A percentile compares a stretch with the other conserved stretches of the same genome.
Conservation (phyloP, 2,113 vertebrate species). For the Elgaria multicarinata region DNA sequence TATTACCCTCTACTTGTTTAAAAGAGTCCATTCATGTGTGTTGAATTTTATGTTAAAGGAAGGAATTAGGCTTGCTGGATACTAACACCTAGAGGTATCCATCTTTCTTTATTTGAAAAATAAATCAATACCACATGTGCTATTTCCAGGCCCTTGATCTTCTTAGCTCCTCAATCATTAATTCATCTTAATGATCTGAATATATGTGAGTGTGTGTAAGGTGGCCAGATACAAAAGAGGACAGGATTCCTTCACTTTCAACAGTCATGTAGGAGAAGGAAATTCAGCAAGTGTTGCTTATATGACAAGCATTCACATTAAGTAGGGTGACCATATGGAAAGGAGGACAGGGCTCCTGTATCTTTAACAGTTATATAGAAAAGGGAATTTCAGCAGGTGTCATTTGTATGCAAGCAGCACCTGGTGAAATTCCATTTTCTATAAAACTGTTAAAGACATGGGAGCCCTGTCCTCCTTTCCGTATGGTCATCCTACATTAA, state of each 20-base stretch:
- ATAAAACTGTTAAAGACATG: too few species aligned
- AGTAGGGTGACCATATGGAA: too few species aligned
- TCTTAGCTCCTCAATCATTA: background rate
- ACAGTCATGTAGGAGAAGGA: background rate
- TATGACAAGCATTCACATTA: background rate
- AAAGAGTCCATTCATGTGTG: background rate
- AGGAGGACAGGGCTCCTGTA: too few species aligned
- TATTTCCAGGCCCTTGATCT: conserved; percentile 4
- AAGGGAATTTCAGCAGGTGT: too few species aligned
- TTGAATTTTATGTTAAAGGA: background rate
- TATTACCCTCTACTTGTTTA: background rate
- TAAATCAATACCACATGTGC: background rate
- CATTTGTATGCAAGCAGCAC: too few species aligned
- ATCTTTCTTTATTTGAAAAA: background rate
- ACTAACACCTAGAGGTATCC: background rate
- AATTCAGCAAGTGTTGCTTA: background rate
- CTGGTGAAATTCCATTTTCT: too few species aligned
- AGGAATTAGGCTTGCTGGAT: background rate
- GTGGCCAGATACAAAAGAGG: background rate
- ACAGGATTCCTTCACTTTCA: background rate
- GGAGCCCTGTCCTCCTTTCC: too few species aligned
- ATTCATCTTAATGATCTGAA: background rate
- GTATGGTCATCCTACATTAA: too few species aligned
- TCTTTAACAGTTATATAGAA: too few species aligned
- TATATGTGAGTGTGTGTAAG: background rate